A percentile compares a stretch with the other conserved stretches of the same genome.
phyloP scores from a whole-genome alignment of 2,888 invertebrate species.

The Drosophila ustulata region DNA sequence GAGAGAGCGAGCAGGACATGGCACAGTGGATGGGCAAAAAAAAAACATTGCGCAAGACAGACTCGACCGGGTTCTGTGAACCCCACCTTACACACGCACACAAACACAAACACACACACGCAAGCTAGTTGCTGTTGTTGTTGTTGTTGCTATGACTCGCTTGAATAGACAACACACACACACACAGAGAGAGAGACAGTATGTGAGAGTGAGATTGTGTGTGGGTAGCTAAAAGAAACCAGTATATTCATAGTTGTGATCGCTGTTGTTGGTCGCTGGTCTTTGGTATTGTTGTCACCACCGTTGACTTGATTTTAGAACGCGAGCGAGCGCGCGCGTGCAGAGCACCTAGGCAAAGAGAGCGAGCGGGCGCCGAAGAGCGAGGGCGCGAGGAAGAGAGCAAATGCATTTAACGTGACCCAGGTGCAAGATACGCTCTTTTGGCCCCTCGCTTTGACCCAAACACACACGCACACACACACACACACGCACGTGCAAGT shows the following conservation, averaged over 20 bases:
- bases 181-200: constrained; percentile 17
- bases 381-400: constrained; percentile 30
- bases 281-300: constrained; percentile 43
- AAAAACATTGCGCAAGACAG: constrained; percentile 57
- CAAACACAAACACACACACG: constrained; percentile 4
- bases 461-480: constrained; percentile 1
- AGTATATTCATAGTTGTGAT: constrained; percentile 40
- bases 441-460: background rate
- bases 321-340: constrained; percentile 26
- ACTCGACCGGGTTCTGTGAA: constrained; percentile 61
- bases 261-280: constrained; percentile 28
- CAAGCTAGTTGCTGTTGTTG: background rate
- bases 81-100: constrained; percentile 57
- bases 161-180: constrained; percentile 55
- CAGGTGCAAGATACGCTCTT: background rate
- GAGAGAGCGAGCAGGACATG: constrained; percentile 47
- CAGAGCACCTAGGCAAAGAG: constrained; percentile 6
- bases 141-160: constrained; percentile 41
- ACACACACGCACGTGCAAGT: constrained; percentile 1
- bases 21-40: constrained; percentile 39
- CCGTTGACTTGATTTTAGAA: constrained; percentile 50
- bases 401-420: background rate
- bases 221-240: constrained; percentile 51
- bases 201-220: constrained; percentile 7
- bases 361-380: constrained; percentile 29